Conservation (phyloP, 2,888 invertebrate genomes). For the Lochmaea crataegi region DNA sequence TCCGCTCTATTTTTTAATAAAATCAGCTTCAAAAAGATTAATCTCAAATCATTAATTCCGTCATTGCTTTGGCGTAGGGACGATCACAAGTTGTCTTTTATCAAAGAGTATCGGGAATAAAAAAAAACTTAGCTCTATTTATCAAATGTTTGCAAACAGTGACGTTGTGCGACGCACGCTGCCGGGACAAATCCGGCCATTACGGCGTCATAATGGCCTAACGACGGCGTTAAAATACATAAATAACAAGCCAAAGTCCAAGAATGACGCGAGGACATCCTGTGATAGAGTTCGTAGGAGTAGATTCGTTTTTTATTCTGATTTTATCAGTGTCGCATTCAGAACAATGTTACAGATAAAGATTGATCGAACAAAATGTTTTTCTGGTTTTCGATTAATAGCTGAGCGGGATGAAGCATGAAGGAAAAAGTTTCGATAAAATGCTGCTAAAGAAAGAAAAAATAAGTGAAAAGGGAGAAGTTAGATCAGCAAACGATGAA, state of each 20-base stretch:
- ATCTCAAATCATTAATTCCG: conserved; percentile 24
- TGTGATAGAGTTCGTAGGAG: conserved; percentile 58
- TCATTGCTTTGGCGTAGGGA: conserved; percentile 16
- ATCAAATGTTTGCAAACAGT: conserved; percentile 66
- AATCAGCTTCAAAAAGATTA: conserved; percentile 7
- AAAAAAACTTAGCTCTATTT: conserved; percentile 59
- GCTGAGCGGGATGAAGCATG: too few relatives aligned
- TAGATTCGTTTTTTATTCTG: conserved; percentile 31
- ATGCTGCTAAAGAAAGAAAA: too few relatives aligned
- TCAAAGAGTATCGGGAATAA: conserved; percentile 14
- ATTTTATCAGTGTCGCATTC: conserved; percentile 2
- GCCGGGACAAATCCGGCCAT: conserved; percentile 65
- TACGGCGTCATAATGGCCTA: conserved; percentile 65
- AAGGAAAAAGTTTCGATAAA: too few relatives aligned
- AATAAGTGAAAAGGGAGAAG: too few relatives aligned
- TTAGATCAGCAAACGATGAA: too few relatives aligned
- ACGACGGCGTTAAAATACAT: conserved; percentile 65
- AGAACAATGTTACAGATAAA: not conserved
- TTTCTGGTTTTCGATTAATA: not conserved
- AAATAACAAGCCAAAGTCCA: conserved; percentile 61
- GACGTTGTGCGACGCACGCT: conserved; percentile 62
- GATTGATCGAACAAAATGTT: not conserved
- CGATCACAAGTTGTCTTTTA: conserved; percentile 15
- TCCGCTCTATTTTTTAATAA: too few relatives aligned
- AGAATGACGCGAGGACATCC: conserved; percentile 57